Evolutionary conservation across 2,888 invertebrate genomes (phyloP).

Genomic region (Polydrusus pterygomalis): DNA sequence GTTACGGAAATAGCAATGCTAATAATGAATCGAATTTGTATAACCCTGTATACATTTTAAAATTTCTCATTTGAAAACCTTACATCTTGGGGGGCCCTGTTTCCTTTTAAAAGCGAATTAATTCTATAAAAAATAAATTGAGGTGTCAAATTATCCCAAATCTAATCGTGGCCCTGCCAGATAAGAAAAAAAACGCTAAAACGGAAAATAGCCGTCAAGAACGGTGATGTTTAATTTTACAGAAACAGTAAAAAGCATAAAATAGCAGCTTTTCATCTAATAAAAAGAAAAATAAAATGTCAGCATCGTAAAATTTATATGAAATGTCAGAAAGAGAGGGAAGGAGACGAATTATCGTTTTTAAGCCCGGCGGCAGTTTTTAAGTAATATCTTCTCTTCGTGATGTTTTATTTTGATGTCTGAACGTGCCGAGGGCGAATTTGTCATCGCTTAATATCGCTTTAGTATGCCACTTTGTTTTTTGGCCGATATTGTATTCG

Average conservation of each 20-base stretch:
- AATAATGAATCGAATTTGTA: too few relatives aligned
- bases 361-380: constrained; percentile 40
- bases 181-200: constrained; percentile 22
- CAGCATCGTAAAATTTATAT: constrained; percentile 48
- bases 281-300: constrained; percentile 50
- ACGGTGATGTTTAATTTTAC: constrained; percentile 36
- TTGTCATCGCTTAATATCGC: constrained; percentile 18
- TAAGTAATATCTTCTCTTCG: constrained; percentile 44
- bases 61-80: background rate
- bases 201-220: constrained; percentile 30
- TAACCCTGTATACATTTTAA: too few relatives aligned
- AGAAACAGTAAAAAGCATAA: constrained; percentile 39
- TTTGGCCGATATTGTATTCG: too few relatives aligned
- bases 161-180: background rate
- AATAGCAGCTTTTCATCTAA: constrained; percentile 47
- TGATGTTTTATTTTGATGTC: constrained; percentile 40
- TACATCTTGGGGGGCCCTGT: background rate
- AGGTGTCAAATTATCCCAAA: constrained; percentile 25
- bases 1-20: too few relatives aligned
- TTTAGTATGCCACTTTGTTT: constrained; percentile 12
- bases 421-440: constrained; percentile 10
- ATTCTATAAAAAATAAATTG: constrained; percentile 25
- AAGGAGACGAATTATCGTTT: constrained; percentile 41
- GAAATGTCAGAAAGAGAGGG: constrained; percentile 32
- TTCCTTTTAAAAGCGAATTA: constrained; percentile 1